Percentiles rank a stretch among this genome's conserved stretches.
Evolutionary conservation across 2,888 invertebrate species (phyloP).

Genomic region (Pammene aurita): DNA sequence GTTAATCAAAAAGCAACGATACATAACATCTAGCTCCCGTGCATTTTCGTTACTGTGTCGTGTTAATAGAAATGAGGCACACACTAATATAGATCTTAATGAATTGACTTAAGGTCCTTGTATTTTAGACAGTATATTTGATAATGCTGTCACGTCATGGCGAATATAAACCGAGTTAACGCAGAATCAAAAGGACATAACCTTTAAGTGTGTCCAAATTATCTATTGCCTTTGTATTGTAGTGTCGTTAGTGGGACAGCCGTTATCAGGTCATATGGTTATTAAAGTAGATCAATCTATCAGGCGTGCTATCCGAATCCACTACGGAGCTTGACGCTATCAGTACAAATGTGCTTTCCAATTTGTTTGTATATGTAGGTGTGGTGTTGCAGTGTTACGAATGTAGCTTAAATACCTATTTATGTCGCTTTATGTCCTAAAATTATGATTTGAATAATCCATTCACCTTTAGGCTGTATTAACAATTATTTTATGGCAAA

Average conservation of each 20-base stretch:
- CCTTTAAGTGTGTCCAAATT: background rate
- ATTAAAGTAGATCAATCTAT: conserved; percentile 54
- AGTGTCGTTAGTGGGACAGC: background rate
- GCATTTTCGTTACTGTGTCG: conserved; percentile 4
- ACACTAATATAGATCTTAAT: conserved; percentile 21
- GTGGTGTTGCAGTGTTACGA: no score
- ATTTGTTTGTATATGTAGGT: conserved; percentile 16
- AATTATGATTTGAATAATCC: no score
- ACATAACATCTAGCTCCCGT: background rate
- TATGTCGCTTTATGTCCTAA: no score
- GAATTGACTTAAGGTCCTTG: conserved; percentile 9
- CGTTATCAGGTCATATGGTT: conserved; percentile 48
- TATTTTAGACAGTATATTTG: conserved; percentile 12
- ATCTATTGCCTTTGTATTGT: background rate
- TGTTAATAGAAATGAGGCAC: conserved; percentile 12
- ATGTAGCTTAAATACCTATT: no score
- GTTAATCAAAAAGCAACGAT: background rate
- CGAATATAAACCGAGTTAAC: conserved; percentile 5
- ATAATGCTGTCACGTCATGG: conserved; percentile 24
- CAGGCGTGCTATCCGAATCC: conserved; percentile 45
- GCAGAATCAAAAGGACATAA: background rate
- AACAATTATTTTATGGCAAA: no score
- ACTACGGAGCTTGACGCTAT: conserved; percentile 20
- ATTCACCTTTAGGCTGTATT: no score
- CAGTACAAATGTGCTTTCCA: conserved; percentile 18